A percentile compares a stretch with the other conserved stretches of the same genome.
Conservation (phyloP, 1,140 invertebrate species). For the Cephus cinctus region DNA sequence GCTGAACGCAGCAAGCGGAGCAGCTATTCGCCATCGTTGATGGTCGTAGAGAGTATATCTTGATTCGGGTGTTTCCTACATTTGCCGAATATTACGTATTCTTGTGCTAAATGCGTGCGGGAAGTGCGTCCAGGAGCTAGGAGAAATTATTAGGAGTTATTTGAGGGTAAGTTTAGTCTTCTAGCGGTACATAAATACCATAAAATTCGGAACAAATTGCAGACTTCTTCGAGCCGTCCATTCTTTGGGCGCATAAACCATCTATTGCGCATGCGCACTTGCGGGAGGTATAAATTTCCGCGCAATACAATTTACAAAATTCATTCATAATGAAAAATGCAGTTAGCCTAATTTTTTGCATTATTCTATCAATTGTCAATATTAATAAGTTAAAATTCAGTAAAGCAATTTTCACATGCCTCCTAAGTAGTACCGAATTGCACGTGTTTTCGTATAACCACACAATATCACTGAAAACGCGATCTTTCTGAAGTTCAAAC, state of each 20-base stretch:
- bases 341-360: no score
- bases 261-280: conserved; percentile 33
- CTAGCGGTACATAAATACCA: conserved; percentile 8
- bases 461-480: no score
- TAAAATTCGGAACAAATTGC: conserved; percentile 18
- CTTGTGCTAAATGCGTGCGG: conserved; percentile 29
- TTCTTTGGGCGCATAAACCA: conserved; percentile 33
- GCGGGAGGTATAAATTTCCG: conserved; percentile 39
- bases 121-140: conserved; percentile 12
- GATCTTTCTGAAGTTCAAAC: no score
- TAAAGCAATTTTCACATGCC: no score
- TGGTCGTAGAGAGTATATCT: conserved; percentile 24
- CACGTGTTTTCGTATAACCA: no score
- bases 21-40: conserved; percentile 45
- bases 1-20: conserved; percentile 30
- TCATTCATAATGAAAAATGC: no score
- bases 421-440: no score
- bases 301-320: conserved; percentile 19
- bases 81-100: conserved; percentile 18
- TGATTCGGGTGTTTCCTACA: conserved; percentile 14
- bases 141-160: conserved; percentile 1
- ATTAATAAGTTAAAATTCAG: no score
- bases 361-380: no score
- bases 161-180: conserved; percentile 21
- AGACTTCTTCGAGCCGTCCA: conserved; percentile 28